A percentile compares a stretch with the other conserved stretches of the same genome.
phyloP scores from a whole-genome alignment of 1,140 invertebrate genomes.

The Arion vulgaris region DNA sequence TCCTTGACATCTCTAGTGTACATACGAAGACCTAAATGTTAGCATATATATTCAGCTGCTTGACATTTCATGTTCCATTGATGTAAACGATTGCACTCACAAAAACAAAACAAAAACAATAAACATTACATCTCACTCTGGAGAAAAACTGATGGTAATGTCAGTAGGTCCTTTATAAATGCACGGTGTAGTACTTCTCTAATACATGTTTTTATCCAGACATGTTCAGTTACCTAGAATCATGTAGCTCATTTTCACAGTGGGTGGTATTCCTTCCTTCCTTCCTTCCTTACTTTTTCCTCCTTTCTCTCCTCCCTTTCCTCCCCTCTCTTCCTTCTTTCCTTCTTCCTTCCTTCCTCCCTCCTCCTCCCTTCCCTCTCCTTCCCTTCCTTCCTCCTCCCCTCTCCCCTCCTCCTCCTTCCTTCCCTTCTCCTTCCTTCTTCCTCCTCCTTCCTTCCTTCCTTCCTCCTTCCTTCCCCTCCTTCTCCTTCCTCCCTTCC shows the following conservation, averaged over 20 bases:
- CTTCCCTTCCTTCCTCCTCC: slow-evolving; percentile 8
- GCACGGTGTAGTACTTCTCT: too few species aligned
- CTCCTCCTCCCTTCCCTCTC: neutral
- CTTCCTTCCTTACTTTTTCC: neutral
- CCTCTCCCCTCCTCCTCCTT: slow-evolving; percentile 4
- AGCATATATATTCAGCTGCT: too few species aligned
- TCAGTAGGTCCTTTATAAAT: too few species aligned
- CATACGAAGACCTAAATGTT: too few species aligned
- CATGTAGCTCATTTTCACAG: neutral
- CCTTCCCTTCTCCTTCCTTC: neutral
- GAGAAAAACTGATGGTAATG: too few species aligned
- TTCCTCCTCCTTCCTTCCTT: slow-evolving; percentile 3
- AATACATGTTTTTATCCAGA: too few species aligned
- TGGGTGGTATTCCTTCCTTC: neutral
- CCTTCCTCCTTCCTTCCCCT: neutral
- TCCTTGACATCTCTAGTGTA: too few species aligned
- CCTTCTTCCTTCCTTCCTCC: neutral
- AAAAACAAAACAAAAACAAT: too few species aligned
- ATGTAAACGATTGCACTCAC: too few species aligned
- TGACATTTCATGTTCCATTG: too few species aligned
- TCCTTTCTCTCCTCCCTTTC: neutral
- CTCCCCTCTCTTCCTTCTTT: neutral
- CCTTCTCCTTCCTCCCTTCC: neutral
- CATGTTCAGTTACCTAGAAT: neutral
- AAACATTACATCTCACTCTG: too few species aligned